phyloP scores from a whole-genome alignment of 2,113 vertebrate species.

The Ictalurus punctatus region DNA sequence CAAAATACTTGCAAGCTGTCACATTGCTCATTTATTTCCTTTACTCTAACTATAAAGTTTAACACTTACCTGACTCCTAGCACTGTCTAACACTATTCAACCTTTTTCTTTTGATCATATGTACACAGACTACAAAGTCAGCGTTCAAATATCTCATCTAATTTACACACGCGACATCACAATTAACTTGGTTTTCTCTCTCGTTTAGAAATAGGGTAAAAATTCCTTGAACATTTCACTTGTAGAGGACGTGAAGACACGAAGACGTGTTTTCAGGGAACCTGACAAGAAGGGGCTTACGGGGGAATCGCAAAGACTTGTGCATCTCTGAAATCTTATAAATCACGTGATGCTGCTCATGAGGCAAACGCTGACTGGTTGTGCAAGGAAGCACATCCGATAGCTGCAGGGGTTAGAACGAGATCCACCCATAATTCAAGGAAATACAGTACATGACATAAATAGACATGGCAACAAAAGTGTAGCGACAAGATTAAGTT shows the following conservation, averaged over 20 bases:
- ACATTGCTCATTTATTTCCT: not conserved
- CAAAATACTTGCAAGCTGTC: not conserved
- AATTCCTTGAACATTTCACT: not conserved
- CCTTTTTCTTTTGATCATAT: not conserved
- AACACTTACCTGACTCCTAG: constrained; percentile 1
- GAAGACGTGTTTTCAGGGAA: not conserved
- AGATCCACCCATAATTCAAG: not conserved
- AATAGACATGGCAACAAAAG: not conserved
- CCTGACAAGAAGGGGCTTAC: not conserved
- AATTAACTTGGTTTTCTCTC: not conserved
- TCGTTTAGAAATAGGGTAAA: not conserved
- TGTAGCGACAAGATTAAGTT: not conserved
- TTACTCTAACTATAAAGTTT: not conserved
- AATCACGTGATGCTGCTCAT: not conserved
- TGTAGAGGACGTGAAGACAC: not conserved
- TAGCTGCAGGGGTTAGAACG: not conserved
- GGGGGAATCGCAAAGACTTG: not conserved
- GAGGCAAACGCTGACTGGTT: not conserved
- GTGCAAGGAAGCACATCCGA: not conserved
- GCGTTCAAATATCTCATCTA: not conserved
- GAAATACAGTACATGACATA: not conserved
- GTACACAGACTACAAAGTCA: not conserved
- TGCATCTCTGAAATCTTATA: not conserved
- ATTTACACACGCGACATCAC: not conserved
- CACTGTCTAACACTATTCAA: not conserved